Evolutionary conservation across 2,113 vertebrate species (phyloP), one percentile per base, ranked within the genome.

Genomic region (Phalacrocorax brasilianus): DNA sequence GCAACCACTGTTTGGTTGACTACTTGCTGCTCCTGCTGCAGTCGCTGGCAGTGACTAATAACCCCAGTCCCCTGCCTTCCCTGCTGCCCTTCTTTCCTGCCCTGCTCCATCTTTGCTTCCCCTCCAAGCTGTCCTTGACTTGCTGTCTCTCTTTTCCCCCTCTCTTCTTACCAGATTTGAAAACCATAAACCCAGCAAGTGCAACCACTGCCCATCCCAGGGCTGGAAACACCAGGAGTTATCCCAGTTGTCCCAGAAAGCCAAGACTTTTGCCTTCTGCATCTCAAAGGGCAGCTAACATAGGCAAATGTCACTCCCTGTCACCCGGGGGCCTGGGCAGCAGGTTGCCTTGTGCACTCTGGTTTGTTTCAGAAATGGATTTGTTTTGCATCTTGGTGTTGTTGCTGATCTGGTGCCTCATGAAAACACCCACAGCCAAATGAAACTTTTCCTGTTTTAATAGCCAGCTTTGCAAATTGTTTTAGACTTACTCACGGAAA

Each of bases 381-480:
- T 85, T 66, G 32, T 66, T 89, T 90, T 80, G 18, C 59, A n/a
- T 35, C 23, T 90, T 4, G 1, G 2, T 78, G n/a, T n/a, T 82
- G 58, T 56, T 67, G 30, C 47, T 86, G 53, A 8, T 81, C 73
- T 77, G n/a, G 28, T 86, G 47, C 82, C 35, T 93, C 28, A 15
- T 50, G 65, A 24, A 90, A 90, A 66, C 38, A 88, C 47, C 42
- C 42, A 23, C 38, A 79, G 68, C 47, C 45, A 15, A 68, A 38
- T 32, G 40, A 92, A 91, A 87, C 68, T 86, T 88, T 14, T 38
- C 59, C 33, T 2, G 2, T 53, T 68, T 80, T 95, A 59, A 87
- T 85, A 82, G 81, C 77, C 63, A 91, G 83, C 62, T 89, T 93
- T 95, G 77, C 80, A 76, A 91, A 93, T 96, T 93, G 65, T 74